These are phyloP conservation scores for Prinia subflava DNA, from an alignment of 2,113 vertebrate genomes.

Conservation along the genomic window DNA sequence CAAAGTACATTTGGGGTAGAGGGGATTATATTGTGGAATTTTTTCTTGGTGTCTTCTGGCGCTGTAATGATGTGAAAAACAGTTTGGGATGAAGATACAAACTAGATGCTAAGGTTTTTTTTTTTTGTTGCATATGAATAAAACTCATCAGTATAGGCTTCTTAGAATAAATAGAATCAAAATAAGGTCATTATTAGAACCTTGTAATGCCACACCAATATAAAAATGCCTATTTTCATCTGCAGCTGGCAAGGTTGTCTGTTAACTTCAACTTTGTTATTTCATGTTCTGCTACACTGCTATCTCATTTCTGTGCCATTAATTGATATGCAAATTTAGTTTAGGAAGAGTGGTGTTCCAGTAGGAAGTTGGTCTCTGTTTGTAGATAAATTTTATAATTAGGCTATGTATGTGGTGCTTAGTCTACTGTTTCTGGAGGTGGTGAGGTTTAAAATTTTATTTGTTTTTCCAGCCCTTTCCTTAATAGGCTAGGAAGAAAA, in stretches of 20 bases:
- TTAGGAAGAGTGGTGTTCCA: background rate
- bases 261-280: background rate
- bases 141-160: slow-evolving; percentile 7
- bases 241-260: background rate
- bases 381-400: background rate
- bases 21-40: background rate
- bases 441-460: background rate
- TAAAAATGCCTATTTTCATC: background rate
- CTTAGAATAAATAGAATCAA: background rate
- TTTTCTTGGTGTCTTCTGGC: background rate
- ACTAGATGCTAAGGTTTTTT: background rate
- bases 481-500: background rate
- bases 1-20: background rate
- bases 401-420: background rate
- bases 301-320: background rate
- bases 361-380: background rate
- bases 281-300: background rate
- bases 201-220: background rate
- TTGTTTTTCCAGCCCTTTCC: background rate
- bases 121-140: background rate
- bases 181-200: background rate
- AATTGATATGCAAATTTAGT: background rate
- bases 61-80: slow-evolving; percentile 37
- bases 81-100: background rate
- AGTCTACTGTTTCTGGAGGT: background rate